phyloP scores from a whole-genome alignment of 2,113 vertebrate genomes.

The Uria aalge region DNA sequence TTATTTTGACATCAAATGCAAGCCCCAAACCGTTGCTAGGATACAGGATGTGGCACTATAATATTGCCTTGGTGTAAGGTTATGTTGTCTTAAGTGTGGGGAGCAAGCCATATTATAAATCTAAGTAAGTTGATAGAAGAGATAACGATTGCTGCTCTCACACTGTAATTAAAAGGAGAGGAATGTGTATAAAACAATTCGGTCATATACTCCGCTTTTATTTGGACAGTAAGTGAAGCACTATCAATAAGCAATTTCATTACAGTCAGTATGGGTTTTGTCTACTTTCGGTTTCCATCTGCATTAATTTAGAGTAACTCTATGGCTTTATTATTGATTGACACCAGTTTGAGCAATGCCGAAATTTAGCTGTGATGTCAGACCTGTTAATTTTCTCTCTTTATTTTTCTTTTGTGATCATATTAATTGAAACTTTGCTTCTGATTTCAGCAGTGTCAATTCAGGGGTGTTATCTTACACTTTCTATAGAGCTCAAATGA shows the following conservation, averaged over 20 bases:
- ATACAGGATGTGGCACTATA: constrained; percentile 52
- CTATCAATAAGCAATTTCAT: constrained; percentile 52
- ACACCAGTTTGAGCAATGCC: background rate
- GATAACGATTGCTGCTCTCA: constrained; percentile 22
- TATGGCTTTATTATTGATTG: background rate
- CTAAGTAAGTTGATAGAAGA: constrained; percentile 26
- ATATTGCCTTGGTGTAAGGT: constrained; percentile 3
- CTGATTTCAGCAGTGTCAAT: background rate
- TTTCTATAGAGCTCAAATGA: background rate
- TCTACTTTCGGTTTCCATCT: constrained; percentile 29
- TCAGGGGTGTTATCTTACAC: background rate
- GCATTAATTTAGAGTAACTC: constrained; percentile 11
- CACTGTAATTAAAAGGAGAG: constrained; percentile 44
- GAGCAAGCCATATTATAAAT: constrained; percentile 28
- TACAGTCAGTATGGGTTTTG: constrained; percentile 1
- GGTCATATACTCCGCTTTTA: background rate
- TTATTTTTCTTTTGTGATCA: background rate
- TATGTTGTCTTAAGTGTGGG: constrained; percentile 44
- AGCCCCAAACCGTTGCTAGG: constrained; percentile 60
- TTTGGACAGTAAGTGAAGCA: constrained; percentile 29
- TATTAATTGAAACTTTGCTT: background rate
- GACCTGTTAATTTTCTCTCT: background rate
- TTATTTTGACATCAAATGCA: constrained; percentile 63
- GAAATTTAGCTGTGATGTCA: background rate
- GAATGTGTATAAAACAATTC: background rate